Evolutionary conservation across 2,888 invertebrate species (phyloP).

Genomic region (Girardia tigrina): DNA sequence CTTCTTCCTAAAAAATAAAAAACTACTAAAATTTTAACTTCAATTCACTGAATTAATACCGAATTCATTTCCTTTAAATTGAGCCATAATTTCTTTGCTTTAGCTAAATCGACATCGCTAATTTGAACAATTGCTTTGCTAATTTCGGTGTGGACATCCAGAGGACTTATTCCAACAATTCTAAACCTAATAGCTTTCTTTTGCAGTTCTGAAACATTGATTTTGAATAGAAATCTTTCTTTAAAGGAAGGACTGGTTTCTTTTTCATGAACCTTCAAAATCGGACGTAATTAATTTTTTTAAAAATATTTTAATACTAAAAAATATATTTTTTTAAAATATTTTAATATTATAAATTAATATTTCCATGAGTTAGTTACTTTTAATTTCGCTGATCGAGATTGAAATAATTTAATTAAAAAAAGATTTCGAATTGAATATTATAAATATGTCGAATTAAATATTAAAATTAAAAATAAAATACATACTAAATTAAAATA

Average conservation of each 20-base stretch:
- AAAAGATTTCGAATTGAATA: too few species aligned
- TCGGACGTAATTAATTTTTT: too few species aligned
- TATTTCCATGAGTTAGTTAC: too few species aligned
- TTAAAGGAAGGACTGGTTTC: conserved; percentile 64
- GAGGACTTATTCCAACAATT: conserved; percentile 58
- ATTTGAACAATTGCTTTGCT: conserved; percentile 60
- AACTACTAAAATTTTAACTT: neutral
- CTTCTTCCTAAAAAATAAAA: conserved; percentile 54
- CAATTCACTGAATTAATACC: conserved; percentile 50
- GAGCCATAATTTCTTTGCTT: conserved; percentile 66
- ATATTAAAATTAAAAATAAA: too few species aligned
- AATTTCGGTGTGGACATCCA: conserved; percentile 47
- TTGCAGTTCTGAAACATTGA: conserved; percentile 56
- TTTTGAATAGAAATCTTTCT: conserved; percentile 61
- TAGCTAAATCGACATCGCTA: conserved; percentile 57
- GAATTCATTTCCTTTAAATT: conserved; percentile 63
- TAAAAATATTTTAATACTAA: too few species aligned
- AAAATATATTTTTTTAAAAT: too few species aligned
- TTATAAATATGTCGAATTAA: too few species aligned
- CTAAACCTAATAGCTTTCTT: conserved; percentile 59
- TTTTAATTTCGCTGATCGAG: too few species aligned
- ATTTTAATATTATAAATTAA: too few species aligned
- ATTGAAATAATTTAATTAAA: too few species aligned
- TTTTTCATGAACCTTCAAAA: conserved; percentile 56
- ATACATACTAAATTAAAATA: too few species aligned